Evolutionary conservation across 2,797 vertebrate genomes (phyloP), one percentile per base, ranked within the genome.

Genomic region (Hipposideros larvatus): DNA sequence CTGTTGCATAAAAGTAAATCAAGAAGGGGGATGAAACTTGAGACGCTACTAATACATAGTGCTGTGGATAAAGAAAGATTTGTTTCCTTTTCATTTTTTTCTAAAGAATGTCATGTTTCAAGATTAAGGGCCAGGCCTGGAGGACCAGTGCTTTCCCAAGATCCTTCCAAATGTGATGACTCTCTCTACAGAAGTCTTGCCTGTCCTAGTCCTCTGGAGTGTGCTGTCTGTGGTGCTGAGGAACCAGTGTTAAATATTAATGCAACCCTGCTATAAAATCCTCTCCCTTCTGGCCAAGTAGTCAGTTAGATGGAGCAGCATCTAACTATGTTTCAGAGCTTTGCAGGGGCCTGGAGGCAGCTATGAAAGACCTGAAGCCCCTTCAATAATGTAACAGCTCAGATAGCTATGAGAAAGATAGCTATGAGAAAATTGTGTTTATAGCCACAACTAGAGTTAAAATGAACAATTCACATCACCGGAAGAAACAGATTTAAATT

Each of bases 341-440:
- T 84, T 93, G n/a, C 59, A 79, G 55, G 88, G 77, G 51, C 87
- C 94, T 87, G 61, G 48, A 93, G 57, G 55, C 68, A 97, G 0
- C 43, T 78, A 43, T 63, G 66, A 97, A 98, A 95, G 66, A 89
- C 41, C 78, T 88, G 9, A 16, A 94, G 86, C 95, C n/a, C 28
- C 94, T 96, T 96, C 14, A 95, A 97, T 98, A 96, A 87, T 0
- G 41, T 82, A 91, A 97, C 91, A 97, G 41, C 87, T 96, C 51
- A 37, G 37, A 37, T 37, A 37, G 37, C 37, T 37, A n/a, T n/a
- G n/a, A 96, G 83, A 2, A 1, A 94, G 63, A 22, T 96, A 93
- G 61, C 73, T 96, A 97, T 96, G 77, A 95, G 93, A 96, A 98
- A 96, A 96, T 84, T 65, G 96, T 96, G 22, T 93, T 90, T 93